phyloP scores from a whole-genome alignment of 2,113 vertebrate species.

The Acrocephalus arundinaceus region DNA sequence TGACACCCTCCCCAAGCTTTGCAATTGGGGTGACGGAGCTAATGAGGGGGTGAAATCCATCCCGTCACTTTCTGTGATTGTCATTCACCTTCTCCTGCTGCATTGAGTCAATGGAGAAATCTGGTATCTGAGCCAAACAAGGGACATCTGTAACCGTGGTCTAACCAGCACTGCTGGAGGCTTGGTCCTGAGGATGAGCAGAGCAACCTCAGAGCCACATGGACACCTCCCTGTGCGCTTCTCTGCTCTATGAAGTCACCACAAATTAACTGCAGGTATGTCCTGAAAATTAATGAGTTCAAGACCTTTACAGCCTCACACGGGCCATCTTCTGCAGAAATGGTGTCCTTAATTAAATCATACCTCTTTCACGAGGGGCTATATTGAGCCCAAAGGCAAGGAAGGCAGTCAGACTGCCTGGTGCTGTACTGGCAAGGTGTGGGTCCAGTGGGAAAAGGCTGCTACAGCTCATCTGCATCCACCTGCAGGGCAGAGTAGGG shows the following conservation, averaged over 20 bases:
- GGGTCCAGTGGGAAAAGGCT: not conserved
- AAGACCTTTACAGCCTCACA: not conserved
- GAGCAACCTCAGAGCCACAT: not conserved
- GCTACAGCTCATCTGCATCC: not conserved
- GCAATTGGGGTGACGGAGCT: not conserved
- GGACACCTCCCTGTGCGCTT: rapidly evolving
- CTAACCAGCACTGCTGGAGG: not conserved
- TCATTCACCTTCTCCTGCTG: not conserved
- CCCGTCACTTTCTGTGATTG: not conserved
- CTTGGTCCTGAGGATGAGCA: not conserved
- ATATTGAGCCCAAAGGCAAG: not conserved
- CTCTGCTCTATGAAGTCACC: not conserved
- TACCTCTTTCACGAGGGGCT: not conserved
- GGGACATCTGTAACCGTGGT: rapidly evolving
- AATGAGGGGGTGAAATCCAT: not conserved
- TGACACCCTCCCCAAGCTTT: not conserved
- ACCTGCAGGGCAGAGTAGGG: not conserved
- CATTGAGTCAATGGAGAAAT: not conserved
- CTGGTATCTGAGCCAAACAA: not conserved
- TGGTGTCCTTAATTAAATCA: not conserved
- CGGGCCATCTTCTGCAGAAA: not conserved
- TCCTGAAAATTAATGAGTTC: not conserved
- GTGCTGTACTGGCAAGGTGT: not conserved
- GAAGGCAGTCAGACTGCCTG: not conserved
- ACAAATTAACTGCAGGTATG: not conserved